Evolutionary conservation across 2,888 invertebrate species (phyloP), one percentile per base, ranked within the genome.

Genomic region (Lordiphosa fenestrarum): DNA sequence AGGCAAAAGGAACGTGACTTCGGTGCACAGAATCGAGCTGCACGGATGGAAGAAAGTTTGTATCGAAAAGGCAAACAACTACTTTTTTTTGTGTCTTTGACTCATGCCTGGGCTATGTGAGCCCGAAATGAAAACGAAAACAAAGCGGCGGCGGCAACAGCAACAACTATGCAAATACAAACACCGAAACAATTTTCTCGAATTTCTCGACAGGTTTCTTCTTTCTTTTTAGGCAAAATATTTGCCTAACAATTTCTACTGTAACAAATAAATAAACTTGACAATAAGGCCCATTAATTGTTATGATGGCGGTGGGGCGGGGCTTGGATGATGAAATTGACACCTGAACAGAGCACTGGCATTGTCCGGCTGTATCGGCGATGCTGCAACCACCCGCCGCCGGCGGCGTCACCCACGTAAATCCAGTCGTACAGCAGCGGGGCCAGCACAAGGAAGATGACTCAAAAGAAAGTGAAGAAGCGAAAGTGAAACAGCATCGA

Each of bases 171-270:
- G 76, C 77, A 76, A 76, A 76, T 80, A 80, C 58, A 55, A 66
- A 69, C 49, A 56, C 46, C 54, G 13, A 58, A 51, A 58, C 53
- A 64, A 56, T 71, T 77, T 78, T 74, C 72, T 69, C 71, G 15
- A 78, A 82, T 77, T 77, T 78, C 77, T 69, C 82, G 66, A 82
- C 77, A 78, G 73, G 77, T 77, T 76, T 75, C 49, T 33, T 55
- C 66, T 58, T 65, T 65, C 64, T 68, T 54, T 62, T 59, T 69
- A 41, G 23, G 57, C 71, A 71, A 81, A 78, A 82, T 82, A 78
- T 78, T 82, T 77, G 73, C 73, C 71, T 61, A 77, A 77, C 82
- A 75, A 78, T 77, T 77, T 77, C 77, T 73, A 77, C 78, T 70
- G 71, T 68, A 81, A 74, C 82, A 81, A 62, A 61, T 58, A 69